Evolutionary conservation across 2,113 vertebrate genomes (phyloP), one percentile per base, ranked within the genome.

Genomic region (Dromaius novaehollandiae): DNA sequence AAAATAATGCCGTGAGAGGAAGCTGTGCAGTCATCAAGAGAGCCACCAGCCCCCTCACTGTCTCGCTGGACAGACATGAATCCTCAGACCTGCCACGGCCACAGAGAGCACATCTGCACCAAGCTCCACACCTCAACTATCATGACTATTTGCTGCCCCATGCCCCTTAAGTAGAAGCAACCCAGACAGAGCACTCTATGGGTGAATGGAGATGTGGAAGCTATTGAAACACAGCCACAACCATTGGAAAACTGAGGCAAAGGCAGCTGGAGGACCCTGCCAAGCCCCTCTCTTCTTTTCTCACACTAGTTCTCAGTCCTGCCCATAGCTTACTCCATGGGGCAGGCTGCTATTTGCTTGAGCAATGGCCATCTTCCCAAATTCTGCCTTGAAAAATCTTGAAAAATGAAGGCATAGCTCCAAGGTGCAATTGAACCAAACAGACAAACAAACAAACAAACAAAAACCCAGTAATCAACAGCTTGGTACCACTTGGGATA

Each of bases 401-500:
- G 76, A 66, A 36, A 63, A 51, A 82, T n/a, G 51, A 86, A 76
- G 60, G 75, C 82, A 83, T 8, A 65, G 94, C 82, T 93, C 68
- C 53, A 56, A 91, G 82, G 63, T 38, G 20, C 48, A 86, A 92
- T 93, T 90, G 93, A 79, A 77, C 48, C 38, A 51, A 34, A 85
- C 6, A 75, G 78, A 11, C 42, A 50, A 74, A 48, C 16, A 51
- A 34, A 85, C 6, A 75, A 81, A 11, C 42, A 50, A 74, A 48
- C 16, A 46, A 46, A 46, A 46, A 46, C 46, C 46, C 64, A 81
- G 75, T 8, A 38, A 7, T 92, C 17, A 88, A 83, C 32, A 46
- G 44, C 44, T 71, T 5, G 2, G 26, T 44, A 61, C 46, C 40
- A n/a, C 63, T 60, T 46, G 55, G 65, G 60, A 63, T 8, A 11